These are phyloP conservation scores for Nysson spinosus DNA, from an alignment of 2,888 invertebrate genomes.

Conservation along the genomic window DNA sequence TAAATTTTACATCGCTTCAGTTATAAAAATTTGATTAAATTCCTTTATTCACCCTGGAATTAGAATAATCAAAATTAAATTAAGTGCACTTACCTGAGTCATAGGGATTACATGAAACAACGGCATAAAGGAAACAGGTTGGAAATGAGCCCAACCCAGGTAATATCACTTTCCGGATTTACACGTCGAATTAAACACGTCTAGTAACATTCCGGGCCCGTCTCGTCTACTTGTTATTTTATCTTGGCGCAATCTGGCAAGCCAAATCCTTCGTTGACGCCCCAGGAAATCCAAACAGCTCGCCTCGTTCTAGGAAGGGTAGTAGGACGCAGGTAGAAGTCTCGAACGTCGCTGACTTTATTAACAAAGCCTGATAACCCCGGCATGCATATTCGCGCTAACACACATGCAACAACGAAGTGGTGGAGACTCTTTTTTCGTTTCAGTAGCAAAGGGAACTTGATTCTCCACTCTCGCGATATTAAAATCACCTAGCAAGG, in stretches of 20 bases:
- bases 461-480: conserved; percentile 40
- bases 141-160: conserved; percentile 5
- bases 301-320: conserved; percentile 16
- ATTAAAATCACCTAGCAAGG: conserved; percentile 56
- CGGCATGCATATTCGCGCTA: neutral
- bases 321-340: conserved; percentile 8
- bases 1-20: too few species aligned
- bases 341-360: conserved; percentile 40
- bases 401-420: conserved; percentile 3
- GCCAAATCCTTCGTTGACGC: conserved; percentile 24
- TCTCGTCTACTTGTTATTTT: conserved; percentile 42
- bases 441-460: conserved; percentile 4
- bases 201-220: conserved; percentile 16
- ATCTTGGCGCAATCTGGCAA: conserved; percentile 39
- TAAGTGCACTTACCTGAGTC: too few species aligned
- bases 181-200: conserved; percentile 44
- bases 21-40: too few species aligned
- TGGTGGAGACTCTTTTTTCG: too few species aligned
- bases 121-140: conserved; percentile 21
- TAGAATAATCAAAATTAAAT: too few species aligned
- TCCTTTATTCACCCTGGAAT: too few species aligned
- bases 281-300: conserved; percentile 15
- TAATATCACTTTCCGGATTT: conserved; percentile 35
- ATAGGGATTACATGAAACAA: too few species aligned
- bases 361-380: conserved; percentile 40